Evolutionary conservation across 2,797 vertebrate genomes (phyloP).

Genomic region (Neomorphus geoffroyi): DNA sequence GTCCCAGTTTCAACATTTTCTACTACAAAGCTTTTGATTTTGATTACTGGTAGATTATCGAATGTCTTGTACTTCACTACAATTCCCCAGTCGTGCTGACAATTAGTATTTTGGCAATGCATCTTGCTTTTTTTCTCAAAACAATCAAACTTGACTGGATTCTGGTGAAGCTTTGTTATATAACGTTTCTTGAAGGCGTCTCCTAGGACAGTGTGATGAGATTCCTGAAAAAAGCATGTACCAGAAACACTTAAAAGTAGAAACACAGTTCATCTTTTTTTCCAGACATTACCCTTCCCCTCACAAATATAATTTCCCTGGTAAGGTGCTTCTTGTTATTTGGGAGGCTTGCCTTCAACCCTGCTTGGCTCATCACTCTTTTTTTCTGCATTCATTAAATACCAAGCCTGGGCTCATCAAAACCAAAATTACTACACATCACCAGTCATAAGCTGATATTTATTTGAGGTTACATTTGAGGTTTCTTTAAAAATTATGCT

Average conservation of each 20-base stretch:
- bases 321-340: neutral
- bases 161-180: conserved; percentile 47
- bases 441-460: neutral
- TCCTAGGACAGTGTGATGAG: conserved; percentile 77
- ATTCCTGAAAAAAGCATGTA: conserved; percentile 51
- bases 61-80: conserved; percentile 70
- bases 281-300: neutral
- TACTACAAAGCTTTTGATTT: conserved; percentile 80
- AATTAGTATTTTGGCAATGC: conserved; percentile 62
- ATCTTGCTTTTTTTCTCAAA: conserved; percentile 78
- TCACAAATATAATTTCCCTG: neutral
- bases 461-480: neutral
- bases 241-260: neutral
- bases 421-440: neutral
- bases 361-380: neutral
- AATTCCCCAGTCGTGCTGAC: conserved; percentile 79
- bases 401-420: neutral
- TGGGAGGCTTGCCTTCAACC: neutral
- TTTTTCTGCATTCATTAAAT: too few relatives aligned
- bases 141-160: neutral
- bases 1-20: conserved; percentile 58
- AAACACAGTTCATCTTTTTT: neutral
- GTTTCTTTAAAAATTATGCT: neutral
- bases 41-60: conserved; percentile 78
- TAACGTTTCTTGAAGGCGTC: conserved; percentile 64